These are phyloP conservation scores for Drosophila neutralis DNA, from an alignment of 2,888 invertebrate genomes.

Conservation along the genomic window DNA sequence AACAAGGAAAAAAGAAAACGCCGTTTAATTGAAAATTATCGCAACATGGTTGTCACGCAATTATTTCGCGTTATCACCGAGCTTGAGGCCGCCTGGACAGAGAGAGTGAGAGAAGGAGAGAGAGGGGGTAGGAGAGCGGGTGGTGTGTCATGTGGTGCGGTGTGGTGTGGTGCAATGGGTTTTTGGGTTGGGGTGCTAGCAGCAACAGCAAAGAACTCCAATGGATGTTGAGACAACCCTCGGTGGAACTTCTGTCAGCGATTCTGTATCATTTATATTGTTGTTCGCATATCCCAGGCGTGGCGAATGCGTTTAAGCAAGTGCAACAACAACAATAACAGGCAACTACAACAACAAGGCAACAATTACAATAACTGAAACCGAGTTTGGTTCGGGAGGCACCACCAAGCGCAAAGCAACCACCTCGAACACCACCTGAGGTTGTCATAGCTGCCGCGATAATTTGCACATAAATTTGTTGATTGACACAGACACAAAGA, in stretches of 20 bases:
- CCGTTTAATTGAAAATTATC: constrained; percentile 84
- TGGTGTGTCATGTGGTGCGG: constrained; percentile 4
- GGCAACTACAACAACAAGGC: constrained; percentile 5
- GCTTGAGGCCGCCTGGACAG: constrained; percentile 24
- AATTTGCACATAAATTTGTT: constrained; percentile 67
- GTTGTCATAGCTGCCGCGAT: constrained; percentile 70
- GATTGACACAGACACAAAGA: constrained; percentile 52
- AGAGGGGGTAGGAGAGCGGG: neutral
- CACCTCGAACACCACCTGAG: constrained; percentile 63
- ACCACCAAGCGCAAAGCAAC: constrained; percentile 41
- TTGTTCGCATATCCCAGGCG: constrained; percentile 61
- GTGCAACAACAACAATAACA: constrained; percentile 49
- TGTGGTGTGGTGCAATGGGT: neutral
- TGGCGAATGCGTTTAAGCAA: constrained; percentile 72
- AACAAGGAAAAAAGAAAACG: constrained; percentile 54
- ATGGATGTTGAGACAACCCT: constrained; percentile 53
- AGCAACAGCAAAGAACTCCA: constrained; percentile 8
- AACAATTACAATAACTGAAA: constrained; percentile 11
- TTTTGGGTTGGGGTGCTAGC: neutral
- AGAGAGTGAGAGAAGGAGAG: neutral
- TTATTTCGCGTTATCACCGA: constrained; percentile 82
- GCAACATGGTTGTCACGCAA: constrained; percentile 85
- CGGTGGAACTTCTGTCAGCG: constrained; percentile 33
- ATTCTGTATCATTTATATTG: constrained; percentile 65
- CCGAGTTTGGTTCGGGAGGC: neutral